These are phyloP conservation scores for Telmatherina bonti DNA, from an alignment of 2,797 vertebrate species.

Conservation along the genomic window DNA sequence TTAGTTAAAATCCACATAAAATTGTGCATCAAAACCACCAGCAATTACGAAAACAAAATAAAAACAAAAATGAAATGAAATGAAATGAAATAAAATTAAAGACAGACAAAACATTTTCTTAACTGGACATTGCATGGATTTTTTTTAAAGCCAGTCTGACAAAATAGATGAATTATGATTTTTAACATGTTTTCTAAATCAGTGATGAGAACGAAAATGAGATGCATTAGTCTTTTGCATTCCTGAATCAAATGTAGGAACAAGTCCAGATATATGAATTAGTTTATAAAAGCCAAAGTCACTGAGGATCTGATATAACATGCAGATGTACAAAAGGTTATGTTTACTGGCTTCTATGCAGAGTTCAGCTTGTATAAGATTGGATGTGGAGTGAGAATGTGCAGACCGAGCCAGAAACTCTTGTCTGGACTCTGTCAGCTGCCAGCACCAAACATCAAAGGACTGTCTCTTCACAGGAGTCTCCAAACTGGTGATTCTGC, in stretches of 20 bases:
- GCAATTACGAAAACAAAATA: not conserved
- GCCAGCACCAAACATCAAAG: not conserved
- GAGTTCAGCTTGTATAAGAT: not conserved
- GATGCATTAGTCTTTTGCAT: too few relatives aligned
- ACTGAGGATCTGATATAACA: not conserved
- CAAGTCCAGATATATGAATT: too few relatives aligned
- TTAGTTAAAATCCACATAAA: too few relatives aligned
- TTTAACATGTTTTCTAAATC: not conserved
- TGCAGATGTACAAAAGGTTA: not conserved
- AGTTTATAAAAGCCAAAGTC: too few relatives aligned
- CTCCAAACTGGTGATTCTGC: not conserved
- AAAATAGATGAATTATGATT: too few relatives aligned
- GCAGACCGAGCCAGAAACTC: not conserved
- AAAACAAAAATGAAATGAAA: too few relatives aligned
- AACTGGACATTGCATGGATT: too few relatives aligned
- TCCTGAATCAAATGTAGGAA: too few relatives aligned
- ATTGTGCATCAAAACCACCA: not conserved
- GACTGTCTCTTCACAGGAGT: not conserved
- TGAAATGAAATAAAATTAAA: not conserved
- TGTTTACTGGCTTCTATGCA: not conserved
- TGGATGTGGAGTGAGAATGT: not conserved
- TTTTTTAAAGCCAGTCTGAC: too few relatives aligned
- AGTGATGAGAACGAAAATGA: not conserved
- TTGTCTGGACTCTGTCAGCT: not conserved
- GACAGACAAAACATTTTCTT: not conserved